Conservation (phyloP, 2,797 vertebrate species). For the Aldrovandia affinis region DNA sequence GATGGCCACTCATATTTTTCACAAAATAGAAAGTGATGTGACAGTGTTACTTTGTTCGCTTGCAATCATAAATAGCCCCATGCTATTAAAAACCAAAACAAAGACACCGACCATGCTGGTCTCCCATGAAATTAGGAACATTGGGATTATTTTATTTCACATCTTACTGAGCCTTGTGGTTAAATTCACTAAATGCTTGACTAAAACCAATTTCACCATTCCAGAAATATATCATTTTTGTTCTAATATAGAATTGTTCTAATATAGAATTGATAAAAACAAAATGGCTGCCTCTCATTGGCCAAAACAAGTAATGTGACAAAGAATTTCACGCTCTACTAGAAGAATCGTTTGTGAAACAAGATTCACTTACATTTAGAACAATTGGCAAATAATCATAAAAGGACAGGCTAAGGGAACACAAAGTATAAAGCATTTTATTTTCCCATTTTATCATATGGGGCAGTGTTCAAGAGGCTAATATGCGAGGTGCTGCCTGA, state of each 20-base stretch:
- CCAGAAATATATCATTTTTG: too few relatives aligned
- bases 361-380: too few relatives aligned
- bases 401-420: background rate
- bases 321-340: too few relatives aligned
- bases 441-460: background rate
- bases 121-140: conserved; percentile 4
- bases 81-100: background rate
- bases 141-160: background rate
- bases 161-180: background rate
- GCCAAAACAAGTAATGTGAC: background rate
- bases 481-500: background rate
- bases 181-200: background rate
- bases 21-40: background rate
- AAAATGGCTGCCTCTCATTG: background rate
- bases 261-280: background rate
- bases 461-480: background rate
- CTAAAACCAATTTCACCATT: too few relatives aligned
- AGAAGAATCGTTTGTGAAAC: background rate
- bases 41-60: background rate
- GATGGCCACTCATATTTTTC: background rate
- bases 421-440: background rate
- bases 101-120: background rate
- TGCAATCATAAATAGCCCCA: background rate
- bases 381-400: too few relatives aligned
- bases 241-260: too few relatives aligned